Base-by-base conservation (phyloP, 1,140 invertebrate genomes). In the Bemisia tabaci region DNA sequence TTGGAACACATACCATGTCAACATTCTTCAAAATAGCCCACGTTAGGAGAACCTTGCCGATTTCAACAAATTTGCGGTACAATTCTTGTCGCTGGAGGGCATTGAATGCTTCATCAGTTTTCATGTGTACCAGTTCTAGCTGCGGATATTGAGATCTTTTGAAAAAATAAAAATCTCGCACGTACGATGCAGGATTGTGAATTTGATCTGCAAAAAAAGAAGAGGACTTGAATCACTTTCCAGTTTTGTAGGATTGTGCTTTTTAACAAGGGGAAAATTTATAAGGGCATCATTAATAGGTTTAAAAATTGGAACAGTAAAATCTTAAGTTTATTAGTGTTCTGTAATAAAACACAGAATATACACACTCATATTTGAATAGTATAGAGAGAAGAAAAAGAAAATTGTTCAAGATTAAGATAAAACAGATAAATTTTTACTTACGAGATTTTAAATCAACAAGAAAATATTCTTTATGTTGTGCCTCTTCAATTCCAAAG, bases 111-210 rank as follows among this genome's bases (percentile, higher is more conserved):
- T 92, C 88, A 26, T 92, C 87, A 0, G 92, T 89, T 73, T 94
- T 87, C 90, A 98, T 94, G 68, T 95, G 87, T 21, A 97, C 87
- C n/a, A 99, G 79, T 69, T 92, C 90, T 27, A 99, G 80, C 78
- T 99, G 95, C 0, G 97, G 96, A 78, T 98, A 98, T 75, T 97
- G 95, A 0, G 95, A 96, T 23, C 97, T 84, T 75, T 98, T 97
- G 79, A 99, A 99, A 78, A 98, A 99, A 77, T 99, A 99, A 76
- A 95, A 94, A 75, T 99, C 97, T 62, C 97, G 80, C 0, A 98
- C 95, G 76, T 95, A 98, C 23, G 90, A 89, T 67, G 90, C 88
- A 0, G 93, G 87, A 78, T 96, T 97, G 72, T 95, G 91, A 70
- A 96, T 95, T 84, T 95, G 92, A 81, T 91, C 93, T 95, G 77